A percentile compares a stretch with the other conserved stretches of the same genome.
phyloP scores from a whole-genome alignment of 1,140 invertebrate genomes.

The Aphelinus certus region DNA sequence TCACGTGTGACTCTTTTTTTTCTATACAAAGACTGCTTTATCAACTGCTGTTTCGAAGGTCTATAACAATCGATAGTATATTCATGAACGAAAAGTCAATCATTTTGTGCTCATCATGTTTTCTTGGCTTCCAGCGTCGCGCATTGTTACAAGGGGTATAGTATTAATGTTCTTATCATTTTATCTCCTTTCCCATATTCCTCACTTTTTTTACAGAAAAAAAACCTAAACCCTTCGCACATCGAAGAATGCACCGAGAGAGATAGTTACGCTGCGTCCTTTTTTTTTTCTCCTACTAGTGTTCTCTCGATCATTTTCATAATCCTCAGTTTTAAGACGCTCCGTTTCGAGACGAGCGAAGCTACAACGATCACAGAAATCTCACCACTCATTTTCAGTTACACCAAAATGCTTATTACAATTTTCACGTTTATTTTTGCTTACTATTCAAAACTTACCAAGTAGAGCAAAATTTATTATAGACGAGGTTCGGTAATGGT shows the following conservation, averaged over 20 bases:
- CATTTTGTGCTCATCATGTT: slow-evolving; percentile 31
- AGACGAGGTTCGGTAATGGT: slow-evolving; percentile 14
- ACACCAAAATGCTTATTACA: slow-evolving; percentile 8
- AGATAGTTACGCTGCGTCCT: slow-evolving; percentile 46
- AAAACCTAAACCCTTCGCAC: slow-evolving; percentile 34
- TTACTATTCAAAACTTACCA: background rate
- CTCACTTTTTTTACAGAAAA: slow-evolving; percentile 25
- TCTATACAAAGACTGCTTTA: slow-evolving; percentile 23
- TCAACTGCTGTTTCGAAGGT: slow-evolving; percentile 19
- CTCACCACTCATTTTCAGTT: slow-evolving; percentile 10
- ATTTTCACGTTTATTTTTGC: slow-evolving; percentile 26
- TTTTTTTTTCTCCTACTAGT: slow-evolving; percentile 48
- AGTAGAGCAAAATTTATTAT: slow-evolving; percentile 15
- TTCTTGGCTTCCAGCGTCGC: slow-evolving; percentile 33
- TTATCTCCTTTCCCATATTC: slow-evolving; percentile 17
- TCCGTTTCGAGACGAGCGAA: slow-evolving; percentile 25
- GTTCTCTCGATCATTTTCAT: slow-evolving; percentile 45
- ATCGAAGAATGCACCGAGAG: slow-evolving; percentile 41
- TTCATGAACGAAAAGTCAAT: slow-evolving; percentile 36
- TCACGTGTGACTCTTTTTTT: slow-evolving; percentile 45
- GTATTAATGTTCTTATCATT: slow-evolving; percentile 27
- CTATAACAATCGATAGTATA: slow-evolving; percentile 32
- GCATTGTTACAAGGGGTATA: slow-evolving; percentile 32
- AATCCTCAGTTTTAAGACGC: background rate
- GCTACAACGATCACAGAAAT: slow-evolving; percentile 15